These are phyloP conservation scores for Lycaena phlaeas DNA, from an alignment of 2,888 invertebrate species.

Conservation along the genomic window DNA sequence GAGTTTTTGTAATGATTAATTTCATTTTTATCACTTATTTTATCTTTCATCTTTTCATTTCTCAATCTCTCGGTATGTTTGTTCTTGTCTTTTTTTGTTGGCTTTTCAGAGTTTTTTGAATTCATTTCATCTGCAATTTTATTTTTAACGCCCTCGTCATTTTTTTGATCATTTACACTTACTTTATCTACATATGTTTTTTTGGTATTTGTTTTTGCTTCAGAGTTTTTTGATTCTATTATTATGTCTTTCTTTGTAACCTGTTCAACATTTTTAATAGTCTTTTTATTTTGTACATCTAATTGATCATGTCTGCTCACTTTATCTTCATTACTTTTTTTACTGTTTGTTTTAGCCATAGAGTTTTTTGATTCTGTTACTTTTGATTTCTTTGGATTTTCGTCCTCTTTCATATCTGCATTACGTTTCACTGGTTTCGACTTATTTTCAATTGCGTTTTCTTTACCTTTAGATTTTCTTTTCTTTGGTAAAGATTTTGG, in stretches of 20 bases:
- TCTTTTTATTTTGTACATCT: background rate
- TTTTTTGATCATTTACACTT: background rate
- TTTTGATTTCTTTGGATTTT: slow-evolving; percentile 7
- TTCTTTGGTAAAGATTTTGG: slow-evolving; percentile 49
- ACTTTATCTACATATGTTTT: background rate
- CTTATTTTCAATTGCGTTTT: slow-evolving; percentile 22
- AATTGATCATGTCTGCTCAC: background rate
- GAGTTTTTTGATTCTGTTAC: background rate
- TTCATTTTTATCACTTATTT: background rate
- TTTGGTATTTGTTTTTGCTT: background rate
- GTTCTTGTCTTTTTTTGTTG: background rate
- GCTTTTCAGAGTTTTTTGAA: background rate
- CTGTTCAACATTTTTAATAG: background rate
- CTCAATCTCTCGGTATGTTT: background rate
- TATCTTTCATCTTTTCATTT: background rate
- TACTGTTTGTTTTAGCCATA: background rate
- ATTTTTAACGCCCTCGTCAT: background rate
- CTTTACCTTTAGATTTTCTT: slow-evolving; percentile 31
- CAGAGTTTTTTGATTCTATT: background rate
- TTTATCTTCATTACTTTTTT: slow-evolving; percentile 1
- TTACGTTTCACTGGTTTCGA: slow-evolving; percentile 3
- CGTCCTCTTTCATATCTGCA: background rate
- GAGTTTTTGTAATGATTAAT: background rate
- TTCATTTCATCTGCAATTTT: background rate
- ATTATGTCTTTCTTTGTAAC: slow-evolving; percentile 6